Conservation (phyloP, 2,888 invertebrate species). For the Platycnemis pennipes region DNA sequence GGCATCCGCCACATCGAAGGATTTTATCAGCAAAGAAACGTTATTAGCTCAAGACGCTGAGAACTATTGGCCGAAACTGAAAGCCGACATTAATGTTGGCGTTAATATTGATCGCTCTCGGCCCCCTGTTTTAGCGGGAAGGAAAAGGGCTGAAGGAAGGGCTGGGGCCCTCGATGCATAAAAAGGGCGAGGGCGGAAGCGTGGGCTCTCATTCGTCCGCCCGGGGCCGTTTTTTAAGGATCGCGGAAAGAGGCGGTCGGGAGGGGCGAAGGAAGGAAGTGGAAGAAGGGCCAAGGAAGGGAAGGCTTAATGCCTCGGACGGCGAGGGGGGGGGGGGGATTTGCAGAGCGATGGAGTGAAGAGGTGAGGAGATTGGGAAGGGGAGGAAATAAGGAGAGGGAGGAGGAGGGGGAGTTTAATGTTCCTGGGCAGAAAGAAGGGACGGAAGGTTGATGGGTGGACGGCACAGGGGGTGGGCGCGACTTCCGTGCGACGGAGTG, state of each 20-base stretch:
- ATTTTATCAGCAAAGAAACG: neutral
- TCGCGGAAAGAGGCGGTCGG: neutral
- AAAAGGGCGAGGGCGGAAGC: neutral
- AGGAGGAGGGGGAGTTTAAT: neutral
- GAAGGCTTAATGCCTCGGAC: neutral
- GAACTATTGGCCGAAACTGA: neutral
- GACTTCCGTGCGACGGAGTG: slow-evolving; percentile 6
- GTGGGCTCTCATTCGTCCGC: slow-evolving; percentile 18
- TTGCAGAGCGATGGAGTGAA: slow-evolving; percentile 4
- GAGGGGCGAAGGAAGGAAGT: neutral
- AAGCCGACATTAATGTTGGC: neutral
- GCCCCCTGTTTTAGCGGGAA: neutral
- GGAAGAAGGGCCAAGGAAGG: neutral
- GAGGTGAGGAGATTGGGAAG: slow-evolving; percentile 25
- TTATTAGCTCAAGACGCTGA: neutral
- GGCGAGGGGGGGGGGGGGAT: neutral
- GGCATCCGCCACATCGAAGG: too few species aligned
- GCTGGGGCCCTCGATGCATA: neutral
- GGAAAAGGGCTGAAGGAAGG: neutral
- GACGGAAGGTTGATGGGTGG: slow-evolving; percentile 14
- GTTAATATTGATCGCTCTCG: neutral
- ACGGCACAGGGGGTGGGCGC: neutral
- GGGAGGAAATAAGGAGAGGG: neutral
- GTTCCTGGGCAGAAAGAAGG: neutral
- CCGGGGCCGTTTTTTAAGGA: slow-evolving; percentile 41